Conservation (phyloP, 2,113 vertebrate species). For the Chamaetylas fuelleborni region DNA sequence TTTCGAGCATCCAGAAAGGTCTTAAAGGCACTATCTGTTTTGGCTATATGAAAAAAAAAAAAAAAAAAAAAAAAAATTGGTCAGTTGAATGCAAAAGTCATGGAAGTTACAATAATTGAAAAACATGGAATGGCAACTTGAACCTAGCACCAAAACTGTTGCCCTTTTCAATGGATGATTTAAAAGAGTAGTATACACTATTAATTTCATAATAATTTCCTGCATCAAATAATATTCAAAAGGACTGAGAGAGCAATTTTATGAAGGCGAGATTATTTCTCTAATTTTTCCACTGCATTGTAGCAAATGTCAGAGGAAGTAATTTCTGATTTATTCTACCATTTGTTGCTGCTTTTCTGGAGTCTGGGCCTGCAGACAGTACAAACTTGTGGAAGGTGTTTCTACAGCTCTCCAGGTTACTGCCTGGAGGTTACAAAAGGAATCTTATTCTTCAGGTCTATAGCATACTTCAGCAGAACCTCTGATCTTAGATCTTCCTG, state of each 20-base stretch:
- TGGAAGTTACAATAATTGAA: not conserved
- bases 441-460: not conserved
- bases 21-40: slow-evolving; percentile 92
- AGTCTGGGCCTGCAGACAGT: not conserved
- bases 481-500: not conserved
- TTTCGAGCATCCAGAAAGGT: slow-evolving; percentile 91
- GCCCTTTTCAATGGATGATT: not conserved
- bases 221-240: not conserved
- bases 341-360: not conserved
- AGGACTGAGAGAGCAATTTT: not conserved
- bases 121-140: not conserved
- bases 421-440: not conserved
- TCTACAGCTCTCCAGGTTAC: not conserved
- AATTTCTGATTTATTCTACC: not conserved
- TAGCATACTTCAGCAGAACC: not conserved
- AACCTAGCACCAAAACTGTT: not conserved
- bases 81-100: not conserved
- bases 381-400: not conserved
- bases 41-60: slow-evolving; percentile 72
- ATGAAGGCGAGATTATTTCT: not conserved
- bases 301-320: not conserved
- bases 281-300: not conserved
- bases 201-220: not conserved
- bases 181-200: not conserved
- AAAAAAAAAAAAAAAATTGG: not conserved